Conservation (phyloP, 2,113 vertebrate genomes). For the Silurus glanis region DNA sequence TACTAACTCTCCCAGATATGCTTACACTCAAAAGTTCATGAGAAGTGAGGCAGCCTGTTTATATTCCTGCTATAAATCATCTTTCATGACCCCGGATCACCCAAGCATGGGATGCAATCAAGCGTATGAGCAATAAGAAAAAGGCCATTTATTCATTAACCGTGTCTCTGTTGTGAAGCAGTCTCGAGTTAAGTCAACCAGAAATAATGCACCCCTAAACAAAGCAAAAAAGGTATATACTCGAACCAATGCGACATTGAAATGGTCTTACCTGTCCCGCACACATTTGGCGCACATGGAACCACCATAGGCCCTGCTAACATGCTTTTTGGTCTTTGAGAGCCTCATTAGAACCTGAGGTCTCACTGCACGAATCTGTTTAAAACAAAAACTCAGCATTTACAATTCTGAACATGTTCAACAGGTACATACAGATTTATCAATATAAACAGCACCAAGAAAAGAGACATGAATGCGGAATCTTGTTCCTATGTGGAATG, state of each 20-base stretch:
- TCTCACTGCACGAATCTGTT: constrained; percentile 90
- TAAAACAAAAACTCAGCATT: constrained; percentile 1
- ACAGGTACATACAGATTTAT: not conserved
- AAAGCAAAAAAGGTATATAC: too few relatives aligned
- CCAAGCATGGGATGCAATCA: not conserved
- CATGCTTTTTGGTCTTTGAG: constrained; percentile 97
- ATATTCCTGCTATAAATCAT: not conserved
- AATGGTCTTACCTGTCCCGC: constrained; percentile 85
- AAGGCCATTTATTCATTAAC: not conserved
- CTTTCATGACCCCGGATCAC: not conserved
- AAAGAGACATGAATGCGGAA: not conserved
- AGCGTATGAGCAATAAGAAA: not conserved
- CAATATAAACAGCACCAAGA: not conserved
- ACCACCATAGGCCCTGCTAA: constrained; percentile 95
- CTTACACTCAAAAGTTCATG: not conserved
- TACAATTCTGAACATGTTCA: not conserved
- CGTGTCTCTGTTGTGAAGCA: not conserved
- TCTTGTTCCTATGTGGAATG: not conserved
- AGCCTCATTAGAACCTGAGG: constrained; percentile 97
- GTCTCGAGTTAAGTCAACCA: not conserved
- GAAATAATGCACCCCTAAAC: not conserved
- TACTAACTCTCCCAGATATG: not conserved
- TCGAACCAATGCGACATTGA: not conserved
- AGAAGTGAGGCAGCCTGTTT: not conserved
- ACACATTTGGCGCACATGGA: constrained; percentile 99